A percentile compares a stretch with the other conserved stretches of the same genome.
phyloP scores from a whole-genome alignment of 2,113 vertebrate species.

The Oncorhynchus nerka region DNA sequence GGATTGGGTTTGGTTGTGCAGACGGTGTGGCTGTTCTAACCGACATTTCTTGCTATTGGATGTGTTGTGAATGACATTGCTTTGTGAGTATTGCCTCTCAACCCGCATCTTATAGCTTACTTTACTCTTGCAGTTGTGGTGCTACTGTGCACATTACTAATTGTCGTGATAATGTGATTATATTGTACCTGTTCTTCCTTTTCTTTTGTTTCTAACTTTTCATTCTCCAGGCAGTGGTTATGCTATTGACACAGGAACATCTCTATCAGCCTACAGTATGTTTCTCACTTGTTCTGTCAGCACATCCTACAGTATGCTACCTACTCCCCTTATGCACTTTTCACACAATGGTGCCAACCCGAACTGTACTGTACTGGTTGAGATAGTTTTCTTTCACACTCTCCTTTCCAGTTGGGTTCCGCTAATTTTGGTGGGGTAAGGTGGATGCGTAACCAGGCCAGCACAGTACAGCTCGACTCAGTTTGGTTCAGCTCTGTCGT shows the following conservation, averaged over 20 bases:
- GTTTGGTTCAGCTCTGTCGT: constrained; percentile 11
- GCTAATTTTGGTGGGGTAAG: too few relatives aligned
- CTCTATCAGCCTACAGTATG: constrained; percentile 13
- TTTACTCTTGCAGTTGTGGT: too few relatives aligned
- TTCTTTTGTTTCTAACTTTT: not conserved
- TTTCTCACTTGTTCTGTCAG: too few relatives aligned
- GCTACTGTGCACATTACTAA: too few relatives aligned
- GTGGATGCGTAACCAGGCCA: not conserved
- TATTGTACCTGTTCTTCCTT: not conserved
- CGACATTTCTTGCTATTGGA: too few relatives aligned
- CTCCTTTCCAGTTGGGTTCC: too few relatives aligned
- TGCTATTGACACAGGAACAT: constrained; percentile 37
- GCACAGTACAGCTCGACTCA: not conserved
- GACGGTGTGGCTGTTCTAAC: too few relatives aligned
- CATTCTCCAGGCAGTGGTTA: constrained; percentile 52
- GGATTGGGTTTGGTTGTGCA: not conserved
- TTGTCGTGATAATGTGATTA: not conserved
- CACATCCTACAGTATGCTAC: not conserved
- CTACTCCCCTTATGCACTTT: not conserved
- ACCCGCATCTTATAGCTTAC: too few relatives aligned
- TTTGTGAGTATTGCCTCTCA: too few relatives aligned
- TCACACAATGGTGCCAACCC: not conserved
- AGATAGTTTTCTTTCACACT: not conserved
- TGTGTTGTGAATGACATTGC: too few relatives aligned
- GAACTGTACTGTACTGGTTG: not conserved